Evolutionary conservation across 2,113 vertebrate genomes (phyloP), one percentile per base, ranked within the genome.

Genomic region (Stercorarius parasiticus): DNA sequence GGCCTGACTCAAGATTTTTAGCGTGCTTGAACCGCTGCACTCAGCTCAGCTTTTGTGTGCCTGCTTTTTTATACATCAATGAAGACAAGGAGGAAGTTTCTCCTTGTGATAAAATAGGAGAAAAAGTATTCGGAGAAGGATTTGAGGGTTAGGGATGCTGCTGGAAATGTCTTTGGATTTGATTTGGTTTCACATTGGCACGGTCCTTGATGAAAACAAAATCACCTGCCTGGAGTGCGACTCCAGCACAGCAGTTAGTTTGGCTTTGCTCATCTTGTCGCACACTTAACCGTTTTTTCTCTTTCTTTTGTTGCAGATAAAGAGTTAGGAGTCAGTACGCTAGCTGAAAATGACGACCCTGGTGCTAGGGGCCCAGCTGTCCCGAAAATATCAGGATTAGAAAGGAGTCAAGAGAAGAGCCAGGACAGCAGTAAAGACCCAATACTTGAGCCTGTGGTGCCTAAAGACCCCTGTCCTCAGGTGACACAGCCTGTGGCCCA

Each of bases 351-450:
- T 98, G 98, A 98, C 97, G 98, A 98, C 98, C 98, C 98, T 97
- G 99, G 99, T 98, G 98, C 98, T 86, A 96, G 97, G 90, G 98
- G 99, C 96, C 98, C 98, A 23, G 98, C 98, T 95, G 97, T 98
- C 97, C 98, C 98, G 71, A 99, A 99, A 98, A 99, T 99, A 97
- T 99, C 99, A 87, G 99, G 99, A 97, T 97, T 99, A 99, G 99
- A 99, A 98, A 98, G 99, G 95, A 99, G 99, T 92, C 99, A 99
- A 98, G 99, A 99, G 98, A 99, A 98, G 97, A 99, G 99, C 98
- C 98, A 99, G 98, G 99, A 99, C 96, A 98, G 98, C 96, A 98
- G 98, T 96, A 98, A 98, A 97, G 99, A 99, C 80, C 90, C 97
- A 1, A 55, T 98, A 55, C 98, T 98, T 72, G 98, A 98, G 87